phyloP scores from a whole-genome alignment of 1,140 invertebrate genomes.

The Temnothorax nylanderi region DNA sequence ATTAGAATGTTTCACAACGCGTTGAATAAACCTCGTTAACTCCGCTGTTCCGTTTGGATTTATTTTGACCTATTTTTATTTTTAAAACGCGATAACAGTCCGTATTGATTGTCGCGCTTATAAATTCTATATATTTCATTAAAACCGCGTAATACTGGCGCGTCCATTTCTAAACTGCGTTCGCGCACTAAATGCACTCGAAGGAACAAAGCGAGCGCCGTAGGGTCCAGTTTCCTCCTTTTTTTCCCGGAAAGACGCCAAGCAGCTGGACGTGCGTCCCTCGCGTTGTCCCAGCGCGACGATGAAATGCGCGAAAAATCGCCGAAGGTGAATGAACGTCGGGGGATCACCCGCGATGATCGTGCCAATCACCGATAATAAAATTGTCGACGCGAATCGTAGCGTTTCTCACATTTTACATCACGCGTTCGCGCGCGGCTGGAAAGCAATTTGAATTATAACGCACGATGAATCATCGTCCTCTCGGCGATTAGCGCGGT shows the following conservation, averaged over 20 bases:
- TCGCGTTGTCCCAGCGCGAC: too few relatives aligned
- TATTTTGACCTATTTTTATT: constrained; percentile 40
- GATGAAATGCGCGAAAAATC: not conserved
- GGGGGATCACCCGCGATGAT: not conserved
- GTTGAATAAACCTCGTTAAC: not conserved
- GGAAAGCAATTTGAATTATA: constrained; percentile 4
- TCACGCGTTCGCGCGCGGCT: not conserved
- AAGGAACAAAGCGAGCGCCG: not conserved
- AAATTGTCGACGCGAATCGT: constrained; percentile 18
- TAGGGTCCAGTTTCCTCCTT: not conserved
- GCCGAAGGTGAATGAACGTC: constrained; percentile 16
- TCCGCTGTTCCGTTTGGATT: not conserved
- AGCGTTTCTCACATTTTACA: constrained; percentile 22
- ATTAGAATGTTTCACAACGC: not conserved
- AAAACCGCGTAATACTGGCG: not conserved
- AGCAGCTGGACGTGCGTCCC: too few relatives aligned
- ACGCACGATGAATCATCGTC: constrained; percentile 32
- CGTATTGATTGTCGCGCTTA: constrained; percentile 1
- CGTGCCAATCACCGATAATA: constrained; percentile 33
- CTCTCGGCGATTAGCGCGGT: constrained; percentile 13
- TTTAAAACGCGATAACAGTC: constrained; percentile 23
- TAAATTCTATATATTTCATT: constrained; percentile 1
- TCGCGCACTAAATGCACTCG: not conserved
- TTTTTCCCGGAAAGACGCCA: not conserved
- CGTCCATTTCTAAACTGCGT: not conserved